phyloP scores from a whole-genome alignment of 2,888 invertebrate genomes.

The Eupsilia transversa region DNA sequence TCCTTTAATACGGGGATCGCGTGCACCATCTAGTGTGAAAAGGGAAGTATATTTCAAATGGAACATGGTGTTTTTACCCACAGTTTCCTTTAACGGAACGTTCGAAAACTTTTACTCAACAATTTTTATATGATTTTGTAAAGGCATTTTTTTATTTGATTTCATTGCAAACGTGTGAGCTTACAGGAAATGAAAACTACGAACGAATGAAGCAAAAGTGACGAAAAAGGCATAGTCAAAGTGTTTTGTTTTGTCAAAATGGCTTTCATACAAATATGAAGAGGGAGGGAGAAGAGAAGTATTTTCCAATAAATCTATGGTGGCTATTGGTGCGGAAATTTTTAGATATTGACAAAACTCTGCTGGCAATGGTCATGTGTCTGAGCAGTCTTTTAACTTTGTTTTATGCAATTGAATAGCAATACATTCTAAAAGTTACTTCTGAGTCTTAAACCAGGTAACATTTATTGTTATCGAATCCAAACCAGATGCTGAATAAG shows the following conservation, averaged over 20 bases:
- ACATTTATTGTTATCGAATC: background rate
- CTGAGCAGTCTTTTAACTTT: background rate
- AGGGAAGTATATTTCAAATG: conserved; percentile 67
- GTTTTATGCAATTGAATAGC: background rate
- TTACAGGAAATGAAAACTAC: conserved; percentile 22
- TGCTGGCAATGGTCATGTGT: background rate
- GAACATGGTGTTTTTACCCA: conserved; percentile 61
- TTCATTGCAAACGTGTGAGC: background rate
- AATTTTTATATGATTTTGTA: conserved; percentile 32
- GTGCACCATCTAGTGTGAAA: conserved; percentile 72
- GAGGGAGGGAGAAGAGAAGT: background rate
- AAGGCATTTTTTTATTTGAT: conserved; percentile 16
- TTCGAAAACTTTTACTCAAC: conserved; percentile 34
- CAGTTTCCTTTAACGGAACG: conserved; percentile 35
- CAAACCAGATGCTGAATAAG: conserved; percentile 5
- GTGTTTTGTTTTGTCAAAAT: conserved; percentile 25
- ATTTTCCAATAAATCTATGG: background rate
- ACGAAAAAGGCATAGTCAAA: conserved; percentile 13
- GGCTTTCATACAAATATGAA: conserved; percentile 2
- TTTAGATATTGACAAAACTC: conserved; percentile 17
- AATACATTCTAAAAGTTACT: background rate
- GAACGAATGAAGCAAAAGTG: conserved; percentile 14
- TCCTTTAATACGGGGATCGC: conserved; percentile 74
- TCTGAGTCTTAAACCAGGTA: background rate
- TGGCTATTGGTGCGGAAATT: background rate